Percentiles rank a stretch among this genome's conserved stretches.
phyloP scores from a whole-genome alignment of 2,797 vertebrate species.

The Platyrinchus mystaceus region DNA sequence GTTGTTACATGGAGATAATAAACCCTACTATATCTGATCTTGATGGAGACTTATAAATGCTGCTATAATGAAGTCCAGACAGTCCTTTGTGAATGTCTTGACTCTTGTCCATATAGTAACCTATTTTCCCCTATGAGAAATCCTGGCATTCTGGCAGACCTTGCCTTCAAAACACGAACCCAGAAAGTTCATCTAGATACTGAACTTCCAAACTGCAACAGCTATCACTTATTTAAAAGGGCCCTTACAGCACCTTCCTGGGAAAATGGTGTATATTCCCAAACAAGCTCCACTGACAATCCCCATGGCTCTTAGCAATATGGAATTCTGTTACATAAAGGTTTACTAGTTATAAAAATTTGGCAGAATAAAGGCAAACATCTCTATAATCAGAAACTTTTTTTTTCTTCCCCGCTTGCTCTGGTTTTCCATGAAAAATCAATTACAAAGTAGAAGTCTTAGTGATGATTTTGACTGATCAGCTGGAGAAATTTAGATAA shows the following conservation, averaged over 20 bases:
- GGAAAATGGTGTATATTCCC: neutral
- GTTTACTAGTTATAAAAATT: neutral
- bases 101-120: neutral
- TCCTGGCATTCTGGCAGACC: neutral
- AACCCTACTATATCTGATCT: neutral
- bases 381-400: neutral
- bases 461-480: constrained; percentile 70
- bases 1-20: neutral
- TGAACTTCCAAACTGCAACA: neutral
- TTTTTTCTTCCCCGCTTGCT: neutral
- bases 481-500: constrained; percentile 76
- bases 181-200: neutral
- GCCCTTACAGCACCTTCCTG: neutral
- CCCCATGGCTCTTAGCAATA: neutral
- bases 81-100: neutral
- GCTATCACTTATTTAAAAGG: neutral
- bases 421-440: neutral
- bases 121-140: neutral
- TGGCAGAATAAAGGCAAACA: neutral
- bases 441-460: constrained; percentile 30
- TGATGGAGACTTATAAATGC: neutral
- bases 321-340: neutral
- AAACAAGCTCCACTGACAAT: neutral
- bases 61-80: neutral
- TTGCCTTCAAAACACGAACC: neutral